A percentile compares a stretch with the other conserved stretches of the same genome.
These are phyloP conservation scores for Sebastiscus tertius DNA, from an alignment of 2,797 vertebrate genomes.

Conservation along the genomic window DNA sequence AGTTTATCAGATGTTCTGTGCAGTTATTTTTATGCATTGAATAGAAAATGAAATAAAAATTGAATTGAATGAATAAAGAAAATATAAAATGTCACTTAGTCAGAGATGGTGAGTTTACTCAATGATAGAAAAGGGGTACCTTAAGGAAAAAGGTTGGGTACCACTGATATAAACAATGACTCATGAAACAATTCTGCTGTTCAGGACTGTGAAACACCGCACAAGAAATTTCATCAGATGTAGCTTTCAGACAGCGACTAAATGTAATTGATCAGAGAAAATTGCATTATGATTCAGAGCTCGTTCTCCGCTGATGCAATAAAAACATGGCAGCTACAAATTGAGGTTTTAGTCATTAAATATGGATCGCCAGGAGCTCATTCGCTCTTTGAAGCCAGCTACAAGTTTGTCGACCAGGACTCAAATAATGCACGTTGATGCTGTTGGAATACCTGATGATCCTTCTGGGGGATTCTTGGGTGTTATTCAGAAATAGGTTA, in stretches of 20 bases:
- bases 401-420: not conserved
- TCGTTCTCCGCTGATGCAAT: conserved; percentile 17
- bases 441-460: not conserved
- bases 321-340: conserved; percentile 38
- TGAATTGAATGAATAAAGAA: no score
- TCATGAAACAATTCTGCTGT: not conserved
- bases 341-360: conserved; percentile 21
- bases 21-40: no score
- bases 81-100: no score
- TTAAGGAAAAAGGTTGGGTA: no score
- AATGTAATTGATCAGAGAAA: conserved; percentile 20
- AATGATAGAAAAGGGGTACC: no score
- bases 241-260: not conserved
- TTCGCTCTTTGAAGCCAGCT: not conserved
- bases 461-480: not conserved
- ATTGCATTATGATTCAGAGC: conserved; percentile 9
- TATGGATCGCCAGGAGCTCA: conserved; percentile 13
- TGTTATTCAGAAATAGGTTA: not conserved
- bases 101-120: no score
- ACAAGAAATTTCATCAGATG: not conserved
- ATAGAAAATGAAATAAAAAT: no score
- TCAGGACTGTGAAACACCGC: not conserved
- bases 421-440: not conserved
- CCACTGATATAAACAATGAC: not conserved
- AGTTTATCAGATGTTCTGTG: no score